A percentile compares a stretch with the other conserved stretches of the same genome.
Evolutionary conservation across 1,140 invertebrate genomes (phyloP).

Genomic region (Radopholus similis): DNA sequence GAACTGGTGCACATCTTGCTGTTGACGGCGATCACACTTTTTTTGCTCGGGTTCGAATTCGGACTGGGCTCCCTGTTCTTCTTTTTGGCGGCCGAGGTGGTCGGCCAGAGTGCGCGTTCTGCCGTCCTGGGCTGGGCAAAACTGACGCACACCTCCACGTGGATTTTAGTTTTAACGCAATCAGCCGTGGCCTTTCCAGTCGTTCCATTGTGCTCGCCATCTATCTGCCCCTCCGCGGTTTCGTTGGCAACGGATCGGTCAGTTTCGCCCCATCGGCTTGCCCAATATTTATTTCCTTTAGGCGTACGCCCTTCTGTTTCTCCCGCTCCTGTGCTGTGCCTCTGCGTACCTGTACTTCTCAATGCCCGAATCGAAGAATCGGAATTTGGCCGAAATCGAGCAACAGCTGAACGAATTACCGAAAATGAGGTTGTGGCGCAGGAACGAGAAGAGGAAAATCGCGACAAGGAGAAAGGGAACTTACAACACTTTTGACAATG

Average conservation of each 20-base stretch:
- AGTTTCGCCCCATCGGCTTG: constrained; percentile 51
- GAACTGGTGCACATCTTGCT: constrained; percentile 43
- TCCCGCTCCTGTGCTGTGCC: no score
- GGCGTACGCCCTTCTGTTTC: constrained; percentile 42
- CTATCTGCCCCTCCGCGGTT: constrained; percentile 47
- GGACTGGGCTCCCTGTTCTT: constrained; percentile 52
- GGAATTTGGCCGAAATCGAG: constrained; percentile 45
- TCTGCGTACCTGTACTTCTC: constrained; percentile 48
- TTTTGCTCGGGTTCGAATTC: constrained; percentile 48
- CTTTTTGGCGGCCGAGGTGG: constrained; percentile 53
- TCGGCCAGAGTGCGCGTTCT: constrained; percentile 49
- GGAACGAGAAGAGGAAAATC: neutral
- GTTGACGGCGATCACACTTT: constrained; percentile 45
- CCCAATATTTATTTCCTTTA: neutral
- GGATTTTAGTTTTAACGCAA: no score
- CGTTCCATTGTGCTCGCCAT: constrained; percentile 41
- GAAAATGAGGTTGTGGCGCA: neutral
- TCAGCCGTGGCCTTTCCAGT: no score
- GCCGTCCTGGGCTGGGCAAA: constrained; percentile 52
- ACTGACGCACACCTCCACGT: constrained; percentile 51
- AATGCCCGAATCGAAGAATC: constrained; percentile 48
- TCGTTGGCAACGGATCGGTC: constrained; percentile 36
- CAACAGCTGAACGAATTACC: constrained; percentile 22
- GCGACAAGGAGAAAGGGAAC: no score
- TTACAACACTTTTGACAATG: no score